Conservation (phyloP, 2,113 vertebrate genomes). For the Salminus brasiliensis region DNA sequence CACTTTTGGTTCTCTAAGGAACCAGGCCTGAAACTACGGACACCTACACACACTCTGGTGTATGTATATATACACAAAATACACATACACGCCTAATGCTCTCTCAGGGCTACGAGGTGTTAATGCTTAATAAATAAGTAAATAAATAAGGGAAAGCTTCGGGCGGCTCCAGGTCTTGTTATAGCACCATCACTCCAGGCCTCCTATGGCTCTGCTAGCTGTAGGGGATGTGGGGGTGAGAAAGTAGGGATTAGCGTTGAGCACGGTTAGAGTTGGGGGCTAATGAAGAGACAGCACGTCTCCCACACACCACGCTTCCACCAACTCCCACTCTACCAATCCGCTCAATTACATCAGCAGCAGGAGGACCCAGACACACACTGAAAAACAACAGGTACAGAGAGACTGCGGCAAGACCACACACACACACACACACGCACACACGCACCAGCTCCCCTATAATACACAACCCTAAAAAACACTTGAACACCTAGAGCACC, state of each 20-base stretch:
- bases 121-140: slow-evolving; percentile 6
- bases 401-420: neutral
- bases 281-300: neutral
- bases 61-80: slow-evolving; percentile 1
- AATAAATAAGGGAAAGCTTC: slow-evolving; percentile 23
- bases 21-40: slow-evolving; percentile 27
- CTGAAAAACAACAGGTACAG: neutral
- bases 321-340: neutral
- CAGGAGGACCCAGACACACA: neutral
- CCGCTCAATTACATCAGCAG: neutral
- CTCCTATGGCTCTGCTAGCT: neutral
- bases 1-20: no score
- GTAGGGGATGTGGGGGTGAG: neutral
- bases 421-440: neutral
- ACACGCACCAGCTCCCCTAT: neutral
- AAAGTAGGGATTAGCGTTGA: neutral
- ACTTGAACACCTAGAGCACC: neutral
- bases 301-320: neutral
- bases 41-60: slow-evolving; percentile 12
- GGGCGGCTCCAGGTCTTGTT: neutral
- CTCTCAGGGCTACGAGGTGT: neutral
- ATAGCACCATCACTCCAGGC: neutral
- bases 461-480: neutral
- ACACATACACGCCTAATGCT: neutral
- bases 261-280: neutral